Base-by-base conservation (phyloP, 2,797 vertebrate genomes). In the Petrocephalus schoutedeni region DNA sequence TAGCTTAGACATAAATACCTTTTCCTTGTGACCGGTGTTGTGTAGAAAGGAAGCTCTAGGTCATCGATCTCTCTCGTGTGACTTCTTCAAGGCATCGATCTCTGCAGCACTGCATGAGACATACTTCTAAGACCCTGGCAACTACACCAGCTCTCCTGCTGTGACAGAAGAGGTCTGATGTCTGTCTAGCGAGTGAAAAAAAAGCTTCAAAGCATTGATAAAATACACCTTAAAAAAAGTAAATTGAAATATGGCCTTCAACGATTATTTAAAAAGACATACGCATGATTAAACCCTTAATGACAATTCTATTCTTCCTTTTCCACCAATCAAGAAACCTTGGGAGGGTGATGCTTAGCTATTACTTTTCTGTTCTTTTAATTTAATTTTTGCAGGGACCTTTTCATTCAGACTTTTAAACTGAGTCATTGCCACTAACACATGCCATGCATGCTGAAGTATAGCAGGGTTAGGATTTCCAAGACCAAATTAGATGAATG, bases 71-170 rank as follows among this genome's bases (percentile, higher is more conserved):
- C 8, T 56, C 80, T 19, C 45, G 49, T 41, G 45, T 86, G 67
- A 86, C 53, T 32, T 64, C 86, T 32, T 21, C 49, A 45, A 23
- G 53, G 49, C 41, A 59, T 80, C 53, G 14, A 56, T 80, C 54
- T 51, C 5, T n/a, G n/a, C 64, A n/a, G 32, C 32, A 14, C 32
- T 77, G 58, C 21, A 45, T 71, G 41, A 49, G 28, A 59, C 61
- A 74, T 4, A 58, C 87, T 74, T 88, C 77, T 88, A 86, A 86
- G 67, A 51, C 16, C 64, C n/a, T 45, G 64, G 16, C 83, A 77
- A 32, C 51, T 19, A 36, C 28, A 71, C 88, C 19, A 54, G 28
- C 32, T 21, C 51, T 86, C 64, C 64, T 49, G 64, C 61, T 49
- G 61, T 74, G 84, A 21, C 54, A 77, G 4, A 41, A 88, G 21